Conservation (phyloP, 2,888 invertebrate genomes). For the Nemapogon koenigi region DNA sequence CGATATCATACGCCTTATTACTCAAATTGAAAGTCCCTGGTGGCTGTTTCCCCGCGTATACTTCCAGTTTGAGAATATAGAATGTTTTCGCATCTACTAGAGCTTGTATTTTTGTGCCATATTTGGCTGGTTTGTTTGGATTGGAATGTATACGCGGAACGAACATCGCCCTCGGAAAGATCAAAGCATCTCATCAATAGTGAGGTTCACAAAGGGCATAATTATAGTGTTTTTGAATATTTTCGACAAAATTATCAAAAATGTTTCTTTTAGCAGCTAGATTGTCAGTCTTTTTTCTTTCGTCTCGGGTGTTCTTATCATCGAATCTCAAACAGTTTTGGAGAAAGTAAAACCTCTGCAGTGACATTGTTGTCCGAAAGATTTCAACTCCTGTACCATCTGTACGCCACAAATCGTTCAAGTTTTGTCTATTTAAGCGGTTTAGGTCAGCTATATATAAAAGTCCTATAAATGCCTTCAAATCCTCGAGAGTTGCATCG, state of each 20-base stretch:
- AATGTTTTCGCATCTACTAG: constrained; percentile 14
- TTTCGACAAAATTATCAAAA: constrained; percentile 2
- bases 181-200: constrained; percentile 4
- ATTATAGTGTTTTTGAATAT: not conserved
- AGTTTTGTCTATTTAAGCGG: constrained; percentile 14
- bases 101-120: constrained; percentile 16
- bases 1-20: constrained; percentile 15
- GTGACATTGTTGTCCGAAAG: constrained; percentile 19
- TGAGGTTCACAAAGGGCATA: not conserved
- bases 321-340: constrained; percentile 19
- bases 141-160: constrained; percentile 12
- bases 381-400: constrained; percentile 22
- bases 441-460: constrained; percentile 16
- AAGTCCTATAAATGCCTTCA: constrained; percentile 18
- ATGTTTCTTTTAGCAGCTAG: constrained; percentile 9
- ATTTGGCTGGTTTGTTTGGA: constrained; percentile 8
- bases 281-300: constrained; percentile 16
- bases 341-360: constrained; percentile 17
- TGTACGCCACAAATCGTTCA: constrained; percentile 18
- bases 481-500: constrained; percentile 11
- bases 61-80: constrained; percentile 15
- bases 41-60: constrained; percentile 15
- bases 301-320: constrained; percentile 16
- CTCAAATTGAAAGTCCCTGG: constrained; percentile 13
- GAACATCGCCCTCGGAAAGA: constrained; percentile 13